Base-by-base conservation (phyloP, 2,113 vertebrate genomes). In the Oncorhynchus keta region DNA sequence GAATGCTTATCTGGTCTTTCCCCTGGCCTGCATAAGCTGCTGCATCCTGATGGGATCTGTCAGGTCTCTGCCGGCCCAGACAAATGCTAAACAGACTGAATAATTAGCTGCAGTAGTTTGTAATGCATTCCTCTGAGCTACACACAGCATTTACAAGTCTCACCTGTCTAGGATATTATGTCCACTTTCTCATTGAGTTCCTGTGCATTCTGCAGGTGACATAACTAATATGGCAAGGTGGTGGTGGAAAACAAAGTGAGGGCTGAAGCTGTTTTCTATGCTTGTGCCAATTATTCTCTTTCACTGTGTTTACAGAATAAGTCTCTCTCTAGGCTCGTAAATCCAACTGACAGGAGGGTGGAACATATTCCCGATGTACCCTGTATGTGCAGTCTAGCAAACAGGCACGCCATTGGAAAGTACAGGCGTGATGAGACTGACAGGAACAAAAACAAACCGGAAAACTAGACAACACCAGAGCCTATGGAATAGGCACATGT, bases 211-310 rank as follows among this genome's bases (percentile, higher is more conserved):
- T 45, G 39, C 39, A 45, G 8, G 39, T 45, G 39, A 45, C 39
- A 45, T 45, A 45, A 45, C 39, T 45, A 39, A 76, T 26, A 68
- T 8, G 1, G 14, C 76, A 75, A 49, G 68, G 45, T 13, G 9
- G 8, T 45, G 67, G 77, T 77, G 73, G 51, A 81, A 55, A 4
- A 55, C 51, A 18, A 55, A 45, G 39, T 45, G 39, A 45, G 48
- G 73, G 71, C 73, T 71, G 79, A 81, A 57, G 74, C 45, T 65
- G 85, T 85, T 85, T 70, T 84, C 51, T 18, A 49, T 78, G 78
- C 78, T 80, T 61, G 77, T 76, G 78, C 81, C 39, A 84, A 57
- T 89, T 70, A 81, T 87, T 89, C 73, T 39, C 80, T 77, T 74
- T 81, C 71, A 78, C 77, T 69, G 64, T 70, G 67, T 59, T 74